Conservation (phyloP, 1,140 invertebrate genomes). For the Adelges cooleyi region DNA sequence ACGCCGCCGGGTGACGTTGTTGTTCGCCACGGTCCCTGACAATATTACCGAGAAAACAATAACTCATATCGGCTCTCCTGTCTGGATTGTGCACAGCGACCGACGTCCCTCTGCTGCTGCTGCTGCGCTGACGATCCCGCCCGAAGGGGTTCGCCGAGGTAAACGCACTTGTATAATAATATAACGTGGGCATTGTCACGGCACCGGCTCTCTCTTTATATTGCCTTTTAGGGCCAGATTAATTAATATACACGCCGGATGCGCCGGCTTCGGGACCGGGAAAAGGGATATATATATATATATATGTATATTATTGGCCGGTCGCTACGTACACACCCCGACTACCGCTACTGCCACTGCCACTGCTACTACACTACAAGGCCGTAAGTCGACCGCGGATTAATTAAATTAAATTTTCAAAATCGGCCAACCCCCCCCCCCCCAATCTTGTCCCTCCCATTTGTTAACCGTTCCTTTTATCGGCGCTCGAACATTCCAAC, state of each 20-base stretch:
- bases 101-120: not conserved
- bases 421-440: not conserved
- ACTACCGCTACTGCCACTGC: not conserved
- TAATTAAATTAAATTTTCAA: constrained; percentile 23
- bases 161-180: not conserved
- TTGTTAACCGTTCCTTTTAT: constrained; percentile 25
- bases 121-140: not conserved
- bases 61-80: constrained; percentile 3
- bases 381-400: no score
- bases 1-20: not conserved
- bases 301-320: not conserved
- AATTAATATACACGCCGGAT: constrained; percentile 23
- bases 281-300: not conserved
- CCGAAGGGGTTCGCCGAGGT: not conserved
- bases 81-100: not conserved
- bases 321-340: not conserved
- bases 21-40: not conserved
- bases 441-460: not conserved
- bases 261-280: not conserved
- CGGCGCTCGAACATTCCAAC: constrained; percentile 7
- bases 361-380: no score
- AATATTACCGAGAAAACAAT: constrained; percentile 28
- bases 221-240: constrained; percentile 10
- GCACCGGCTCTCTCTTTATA: not conserved
- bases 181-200: constrained; percentile 18